Evolutionary conservation across 2,113 vertebrate genomes (phyloP).

Genomic region (Otocyon megalotis): DNA sequence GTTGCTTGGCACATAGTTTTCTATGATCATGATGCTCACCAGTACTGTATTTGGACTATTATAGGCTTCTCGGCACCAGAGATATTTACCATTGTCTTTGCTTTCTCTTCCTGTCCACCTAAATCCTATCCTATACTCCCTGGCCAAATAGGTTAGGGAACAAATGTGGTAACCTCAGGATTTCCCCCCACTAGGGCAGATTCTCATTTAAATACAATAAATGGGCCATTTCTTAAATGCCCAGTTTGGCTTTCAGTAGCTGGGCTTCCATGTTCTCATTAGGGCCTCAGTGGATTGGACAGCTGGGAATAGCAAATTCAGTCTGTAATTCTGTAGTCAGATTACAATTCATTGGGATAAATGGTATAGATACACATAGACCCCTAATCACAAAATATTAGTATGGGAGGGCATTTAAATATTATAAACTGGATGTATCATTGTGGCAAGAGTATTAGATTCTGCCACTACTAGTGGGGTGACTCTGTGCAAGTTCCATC

Average conservation of each 20-base stretch:
- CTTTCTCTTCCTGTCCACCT: slow-evolving; percentile 47
- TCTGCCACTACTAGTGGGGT: neutral
- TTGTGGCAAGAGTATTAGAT: neutral
- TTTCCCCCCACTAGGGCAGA: slow-evolving; percentile 1
- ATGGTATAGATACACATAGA: neutral
- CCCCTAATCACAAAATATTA: slow-evolving; percentile 18
- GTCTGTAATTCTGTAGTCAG: neutral
- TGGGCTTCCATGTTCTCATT: neutral
- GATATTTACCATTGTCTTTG: slow-evolving; percentile 55
- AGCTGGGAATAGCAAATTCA: neutral
- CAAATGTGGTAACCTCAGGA: neutral
- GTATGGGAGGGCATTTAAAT: neutral
- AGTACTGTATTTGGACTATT: neutral
- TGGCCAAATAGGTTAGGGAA: neutral
- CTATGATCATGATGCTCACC: neutral
- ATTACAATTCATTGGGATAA: slow-evolving; percentile 47
- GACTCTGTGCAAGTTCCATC: neutral
- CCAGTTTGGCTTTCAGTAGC: slow-evolving; percentile 25
- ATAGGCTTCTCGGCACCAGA: slow-evolving; percentile 18
- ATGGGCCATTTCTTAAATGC: neutral
- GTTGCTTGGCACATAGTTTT: neutral
- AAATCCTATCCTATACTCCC: neutral
- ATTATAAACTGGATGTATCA: neutral
- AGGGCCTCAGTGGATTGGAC: slow-evolving; percentile 27
- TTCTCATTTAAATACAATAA: slow-evolving; percentile 12